Evolutionary conservation across 2,113 vertebrate genomes (phyloP).

Genomic region (Dromaius novaehollandiae): DNA sequence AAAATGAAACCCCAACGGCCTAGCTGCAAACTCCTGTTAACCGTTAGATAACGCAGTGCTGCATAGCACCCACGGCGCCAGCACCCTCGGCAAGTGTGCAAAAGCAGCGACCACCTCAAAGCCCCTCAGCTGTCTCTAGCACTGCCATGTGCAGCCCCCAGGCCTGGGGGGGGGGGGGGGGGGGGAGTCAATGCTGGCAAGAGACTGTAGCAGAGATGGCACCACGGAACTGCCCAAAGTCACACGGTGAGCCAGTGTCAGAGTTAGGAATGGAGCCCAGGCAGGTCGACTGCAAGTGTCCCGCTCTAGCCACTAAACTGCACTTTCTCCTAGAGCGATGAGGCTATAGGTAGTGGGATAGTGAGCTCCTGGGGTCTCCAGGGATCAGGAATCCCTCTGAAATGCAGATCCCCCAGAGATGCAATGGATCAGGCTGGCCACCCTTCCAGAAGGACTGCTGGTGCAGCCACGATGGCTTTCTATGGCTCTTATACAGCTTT

Average conservation of each 20-base stretch:
- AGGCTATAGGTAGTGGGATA: not conserved
- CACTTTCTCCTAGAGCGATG: not conserved
- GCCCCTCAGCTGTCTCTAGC: rapidly evolving
- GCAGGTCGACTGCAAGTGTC: not conserved
- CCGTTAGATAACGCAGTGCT: not conserved
- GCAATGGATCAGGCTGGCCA: not conserved
- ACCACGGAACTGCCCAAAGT: not conserved
- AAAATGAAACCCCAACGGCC: not conserved
- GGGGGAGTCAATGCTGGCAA: not conserved
- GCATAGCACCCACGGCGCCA: not conserved
- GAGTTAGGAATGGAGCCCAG: not conserved
- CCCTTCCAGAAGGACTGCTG: not conserved
- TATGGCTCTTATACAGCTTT: too few relatives aligned
- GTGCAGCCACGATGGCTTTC: not conserved
- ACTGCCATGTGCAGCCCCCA: too few relatives aligned
- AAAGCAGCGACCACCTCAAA: not conserved
- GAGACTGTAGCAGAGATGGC: not conserved
- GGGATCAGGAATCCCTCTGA: too few relatives aligned
- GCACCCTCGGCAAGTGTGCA: not conserved
- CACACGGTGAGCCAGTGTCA: not conserved
- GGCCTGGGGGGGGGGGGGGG: too few relatives aligned
- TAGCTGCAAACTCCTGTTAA: rapidly evolving
- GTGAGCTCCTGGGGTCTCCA: not conserved
- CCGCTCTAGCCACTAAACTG: not conserved
- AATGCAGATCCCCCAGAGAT: not conserved